phyloP scores from a whole-genome alignment of 2,797 vertebrate species.

The Champsocephalus esox region DNA sequence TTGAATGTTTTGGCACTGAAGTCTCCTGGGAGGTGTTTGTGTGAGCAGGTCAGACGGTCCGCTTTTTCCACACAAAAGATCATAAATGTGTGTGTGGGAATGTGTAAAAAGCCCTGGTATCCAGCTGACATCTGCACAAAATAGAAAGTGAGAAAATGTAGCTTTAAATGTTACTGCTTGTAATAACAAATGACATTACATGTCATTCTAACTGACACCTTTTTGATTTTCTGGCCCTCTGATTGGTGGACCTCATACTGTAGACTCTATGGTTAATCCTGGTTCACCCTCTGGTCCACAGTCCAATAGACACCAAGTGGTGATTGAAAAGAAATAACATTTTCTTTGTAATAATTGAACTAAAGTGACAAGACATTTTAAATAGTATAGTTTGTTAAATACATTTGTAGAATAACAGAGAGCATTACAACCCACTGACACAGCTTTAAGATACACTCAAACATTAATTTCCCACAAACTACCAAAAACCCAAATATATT shows the following conservation, averaged over 20 bases:
- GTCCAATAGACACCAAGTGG: neutral
- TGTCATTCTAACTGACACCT: too few relatives aligned
- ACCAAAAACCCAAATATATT: slow-evolving; percentile 16
- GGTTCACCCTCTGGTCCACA: too few relatives aligned
- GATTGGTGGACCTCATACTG: too few relatives aligned
- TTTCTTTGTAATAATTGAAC: neutral
- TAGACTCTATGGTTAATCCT: too few relatives aligned
- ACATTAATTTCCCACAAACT: slow-evolving; percentile 11
- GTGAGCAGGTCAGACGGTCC: too few relatives aligned
- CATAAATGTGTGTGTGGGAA: too few relatives aligned
- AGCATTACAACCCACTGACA: neutral
- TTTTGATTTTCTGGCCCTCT: too few relatives aligned
- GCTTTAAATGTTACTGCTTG: neutral
- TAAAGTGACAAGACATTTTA: too few relatives aligned
- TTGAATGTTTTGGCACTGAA: slow-evolving; percentile 36
- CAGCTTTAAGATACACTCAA: slow-evolving; percentile 12
- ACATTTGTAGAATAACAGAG: neutral
- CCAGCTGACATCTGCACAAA: neutral
- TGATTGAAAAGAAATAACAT: neutral
- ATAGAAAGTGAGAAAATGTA: neutral
- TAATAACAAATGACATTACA: neutral
- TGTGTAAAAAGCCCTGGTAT: neutral
- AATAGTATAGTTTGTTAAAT: neutral
- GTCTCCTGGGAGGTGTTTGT: slow-evolving; percentile 6
- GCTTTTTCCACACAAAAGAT: too few relatives aligned